Evolutionary conservation across 2,888 invertebrate genomes (phyloP).

Genomic region (Allygus modestus): DNA sequence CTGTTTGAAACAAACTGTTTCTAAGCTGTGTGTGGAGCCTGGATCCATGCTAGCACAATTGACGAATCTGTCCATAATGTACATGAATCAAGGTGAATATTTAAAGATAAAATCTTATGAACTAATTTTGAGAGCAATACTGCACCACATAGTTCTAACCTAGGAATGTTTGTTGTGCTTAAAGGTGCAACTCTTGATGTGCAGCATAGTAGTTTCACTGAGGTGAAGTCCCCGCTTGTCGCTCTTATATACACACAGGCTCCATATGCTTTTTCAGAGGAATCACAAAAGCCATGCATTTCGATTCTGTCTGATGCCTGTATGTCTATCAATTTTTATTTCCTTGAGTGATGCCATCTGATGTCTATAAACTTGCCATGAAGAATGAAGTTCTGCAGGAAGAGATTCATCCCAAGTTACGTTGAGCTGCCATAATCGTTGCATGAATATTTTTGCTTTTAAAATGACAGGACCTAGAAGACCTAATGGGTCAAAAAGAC

Average conservation of each 20-base stretch:
- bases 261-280: not conserved
- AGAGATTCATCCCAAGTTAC: slow-evolving; percentile 9
- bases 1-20: not conserved
- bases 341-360: not conserved
- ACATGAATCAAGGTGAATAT: too few species aligned
- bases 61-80: not conserved
- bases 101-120: not conserved
- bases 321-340: not conserved
- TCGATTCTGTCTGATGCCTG: not conserved
- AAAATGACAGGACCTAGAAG: slow-evolving; percentile 13
- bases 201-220: not conserved
- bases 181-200: not conserved
- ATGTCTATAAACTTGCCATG: not conserved
- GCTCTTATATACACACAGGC: not conserved
- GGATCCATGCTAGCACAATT: not conserved
- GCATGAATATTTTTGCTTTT: not conserved
- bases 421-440: not conserved
- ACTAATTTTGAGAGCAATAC: not conserved
- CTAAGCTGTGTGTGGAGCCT: not conserved
- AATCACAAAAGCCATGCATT: not conserved
- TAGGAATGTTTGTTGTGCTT: not conserved
- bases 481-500: not conserved
- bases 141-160: not conserved
- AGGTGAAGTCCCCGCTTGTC: not conserved
- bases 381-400: not conserved